These are phyloP conservation scores for Macroglossus sobrinus DNA, from an alignment of 2,113 vertebrate species.

Conservation along the genomic window DNA sequence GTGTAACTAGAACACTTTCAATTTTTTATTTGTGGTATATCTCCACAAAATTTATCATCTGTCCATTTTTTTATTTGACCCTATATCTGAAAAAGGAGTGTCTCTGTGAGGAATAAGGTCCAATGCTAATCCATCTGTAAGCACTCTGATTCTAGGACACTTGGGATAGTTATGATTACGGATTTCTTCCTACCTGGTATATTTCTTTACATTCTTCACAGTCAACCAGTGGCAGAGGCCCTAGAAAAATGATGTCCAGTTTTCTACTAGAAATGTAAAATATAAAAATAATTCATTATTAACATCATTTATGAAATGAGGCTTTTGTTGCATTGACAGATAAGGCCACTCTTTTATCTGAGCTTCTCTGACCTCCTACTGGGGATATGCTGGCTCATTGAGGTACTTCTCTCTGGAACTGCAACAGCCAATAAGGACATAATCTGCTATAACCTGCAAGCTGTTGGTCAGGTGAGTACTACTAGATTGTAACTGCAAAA, in stretches of 20 bases:
- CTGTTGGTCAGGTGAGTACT: slow-evolving; percentile 85
- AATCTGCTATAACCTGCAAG: slow-evolving; percentile 90
- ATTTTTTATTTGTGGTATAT: neutral
- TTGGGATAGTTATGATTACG: neutral
- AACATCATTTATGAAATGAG: slow-evolving; percentile 6
- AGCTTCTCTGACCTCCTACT: slow-evolving; percentile 89
- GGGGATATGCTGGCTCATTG: slow-evolving; percentile 88
- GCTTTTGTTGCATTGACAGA: slow-evolving; percentile 75
- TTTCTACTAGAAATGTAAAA: neutral
- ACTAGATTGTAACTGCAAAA: neutral
- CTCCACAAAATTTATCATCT: neutral
- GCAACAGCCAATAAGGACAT: slow-evolving; percentile 66
- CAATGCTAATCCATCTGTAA: neutral
- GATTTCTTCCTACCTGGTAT: neutral
- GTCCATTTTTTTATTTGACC: neutral
- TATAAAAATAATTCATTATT: neutral
- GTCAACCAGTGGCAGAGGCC: neutral
- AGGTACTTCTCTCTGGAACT: slow-evolving; percentile 82
- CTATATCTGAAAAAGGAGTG: neutral
- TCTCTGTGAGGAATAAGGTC: neutral
- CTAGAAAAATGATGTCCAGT: neutral
- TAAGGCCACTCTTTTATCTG: slow-evolving; percentile 89
- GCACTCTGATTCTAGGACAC: neutral
- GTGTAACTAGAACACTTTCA: neutral
- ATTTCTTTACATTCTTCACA: slow-evolving; percentile 28